phyloP scores from a whole-genome alignment of 2,113 vertebrate genomes.

The Ceyx melanurus region DNA sequence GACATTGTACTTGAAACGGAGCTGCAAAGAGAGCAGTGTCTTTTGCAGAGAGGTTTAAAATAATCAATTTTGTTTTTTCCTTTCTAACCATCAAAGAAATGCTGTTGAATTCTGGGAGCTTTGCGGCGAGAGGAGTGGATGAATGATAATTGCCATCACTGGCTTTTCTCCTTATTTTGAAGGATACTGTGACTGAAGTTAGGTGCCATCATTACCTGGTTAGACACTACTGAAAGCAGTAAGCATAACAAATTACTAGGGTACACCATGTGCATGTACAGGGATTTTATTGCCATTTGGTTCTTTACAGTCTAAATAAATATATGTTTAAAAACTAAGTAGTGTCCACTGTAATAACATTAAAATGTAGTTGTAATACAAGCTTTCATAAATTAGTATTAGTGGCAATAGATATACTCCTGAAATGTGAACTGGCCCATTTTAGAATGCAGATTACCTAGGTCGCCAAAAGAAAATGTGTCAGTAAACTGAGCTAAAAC shows the following conservation, averaged over 20 bases:
- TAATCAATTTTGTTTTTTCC: constrained; percentile 65
- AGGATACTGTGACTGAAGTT: neutral
- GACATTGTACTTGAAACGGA: constrained; percentile 56
- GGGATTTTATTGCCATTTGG: neutral
- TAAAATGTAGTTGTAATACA: neutral
- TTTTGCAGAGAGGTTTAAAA: constrained; percentile 53
- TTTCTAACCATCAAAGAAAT: constrained; percentile 49
- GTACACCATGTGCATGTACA: neutral
- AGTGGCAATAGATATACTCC: neutral
- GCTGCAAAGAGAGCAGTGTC: constrained; percentile 30
- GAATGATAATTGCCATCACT: constrained; percentile 37
- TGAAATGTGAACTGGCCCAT: neutral
- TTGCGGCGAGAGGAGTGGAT: neutral
- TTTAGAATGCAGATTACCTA: neutral
- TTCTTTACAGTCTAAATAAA: neutral
- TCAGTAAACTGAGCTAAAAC: neutral
- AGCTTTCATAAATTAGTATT: neutral
- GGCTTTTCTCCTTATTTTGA: neutral
- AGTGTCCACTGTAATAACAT: neutral
- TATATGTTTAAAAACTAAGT: neutral
- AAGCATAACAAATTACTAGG: neutral
- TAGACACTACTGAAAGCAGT: neutral
- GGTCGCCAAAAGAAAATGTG: neutral
- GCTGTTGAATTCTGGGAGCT: constrained; percentile 22
- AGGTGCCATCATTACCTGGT: neutral